Evolutionary conservation across 1,140 invertebrate species (phyloP).

Genomic region (Penaeus chinensis): DNA sequence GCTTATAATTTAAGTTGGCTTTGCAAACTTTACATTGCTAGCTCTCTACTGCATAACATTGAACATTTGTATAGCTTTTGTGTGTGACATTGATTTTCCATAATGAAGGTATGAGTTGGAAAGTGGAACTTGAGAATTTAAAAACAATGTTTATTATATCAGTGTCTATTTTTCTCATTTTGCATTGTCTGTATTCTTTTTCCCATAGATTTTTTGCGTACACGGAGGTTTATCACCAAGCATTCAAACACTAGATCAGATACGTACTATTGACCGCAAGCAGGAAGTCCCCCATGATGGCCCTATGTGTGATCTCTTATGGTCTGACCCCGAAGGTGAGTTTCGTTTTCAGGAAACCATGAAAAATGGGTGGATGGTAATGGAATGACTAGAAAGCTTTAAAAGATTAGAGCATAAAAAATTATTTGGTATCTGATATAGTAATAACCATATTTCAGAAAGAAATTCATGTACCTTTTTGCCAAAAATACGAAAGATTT

Average conservation of each 20-base stretch:
- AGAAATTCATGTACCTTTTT: too few relatives aligned
- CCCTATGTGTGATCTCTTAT: conserved; percentile 99
- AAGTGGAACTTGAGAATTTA: too few relatives aligned
- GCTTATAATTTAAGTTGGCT: too few relatives aligned
- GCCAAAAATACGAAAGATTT: too few relatives aligned
- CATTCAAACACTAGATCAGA: conserved; percentile 99
- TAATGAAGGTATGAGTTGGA: too few relatives aligned
- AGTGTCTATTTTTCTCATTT: conserved; percentile 32
- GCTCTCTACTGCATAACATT: too few relatives aligned
- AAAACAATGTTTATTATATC: not conserved
- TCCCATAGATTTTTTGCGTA: conserved; percentile 92
- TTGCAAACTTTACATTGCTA: too few relatives aligned
- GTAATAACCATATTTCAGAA: too few relatives aligned
- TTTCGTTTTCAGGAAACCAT: not conserved
- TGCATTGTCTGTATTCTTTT: conserved; percentile 26
- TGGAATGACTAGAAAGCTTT: not conserved
- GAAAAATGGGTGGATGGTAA: not conserved
- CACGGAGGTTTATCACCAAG: conserved; percentile 99
- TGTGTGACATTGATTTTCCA: too few relatives aligned
- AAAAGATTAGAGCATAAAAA: not conserved
- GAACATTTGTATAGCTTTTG: too few relatives aligned
- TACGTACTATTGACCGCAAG: conserved; percentile 97
- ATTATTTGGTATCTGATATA: not conserved
- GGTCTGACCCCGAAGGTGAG: conserved; percentile 96
- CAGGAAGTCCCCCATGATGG: conserved; percentile 99